Evolutionary conservation across 2,113 vertebrate species (phyloP), one percentile per base, ranked within the genome.

Genomic region (Toxotes jaculatrix): DNA sequence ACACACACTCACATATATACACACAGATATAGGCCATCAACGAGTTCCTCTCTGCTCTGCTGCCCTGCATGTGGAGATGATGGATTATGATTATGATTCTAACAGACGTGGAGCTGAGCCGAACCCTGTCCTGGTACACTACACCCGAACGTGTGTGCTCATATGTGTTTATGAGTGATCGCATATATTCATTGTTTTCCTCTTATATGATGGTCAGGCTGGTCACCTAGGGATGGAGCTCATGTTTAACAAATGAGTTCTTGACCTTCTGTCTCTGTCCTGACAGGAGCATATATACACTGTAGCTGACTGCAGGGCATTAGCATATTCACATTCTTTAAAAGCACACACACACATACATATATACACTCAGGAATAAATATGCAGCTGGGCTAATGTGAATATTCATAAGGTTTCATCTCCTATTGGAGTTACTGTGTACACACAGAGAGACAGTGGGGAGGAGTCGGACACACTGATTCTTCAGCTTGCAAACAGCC

Each of bases 391-490:
- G 19, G 23, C 17, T 17, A 19, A 56, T 69, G 42, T 79, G 64
- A 87, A 83, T 83, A 83, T 80, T 68, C 76, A 83, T 76, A 47
- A 79, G 38, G 36, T 8, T 47, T 89, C 51, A 77, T 87, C 77
- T 60, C 36, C 62, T 65, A 70, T 77, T 71, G 5, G 71, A 74
- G 76, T 61, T 72, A 63, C 56, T 67, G 77, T 23, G 8, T 76
- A 43, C 64, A 56, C 69, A 14, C 42, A 42, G 32, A 19, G 66
- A 27, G 27, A 27, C 27, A 27, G 27, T 27, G 27, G 17, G 49
- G 59, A 17, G 49, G 51, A 62, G 59, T 34, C n/a, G 63, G 61
- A 60, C 42, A 9, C 53, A 67, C 5, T 16, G 17, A 45, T 43
- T 62, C 38, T 57, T 56, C 19, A 1, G 34, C 34, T 67, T 60